Conservation (phyloP, 2,888 invertebrate genomes). For the Sphaerophoria rueppellii region DNA sequence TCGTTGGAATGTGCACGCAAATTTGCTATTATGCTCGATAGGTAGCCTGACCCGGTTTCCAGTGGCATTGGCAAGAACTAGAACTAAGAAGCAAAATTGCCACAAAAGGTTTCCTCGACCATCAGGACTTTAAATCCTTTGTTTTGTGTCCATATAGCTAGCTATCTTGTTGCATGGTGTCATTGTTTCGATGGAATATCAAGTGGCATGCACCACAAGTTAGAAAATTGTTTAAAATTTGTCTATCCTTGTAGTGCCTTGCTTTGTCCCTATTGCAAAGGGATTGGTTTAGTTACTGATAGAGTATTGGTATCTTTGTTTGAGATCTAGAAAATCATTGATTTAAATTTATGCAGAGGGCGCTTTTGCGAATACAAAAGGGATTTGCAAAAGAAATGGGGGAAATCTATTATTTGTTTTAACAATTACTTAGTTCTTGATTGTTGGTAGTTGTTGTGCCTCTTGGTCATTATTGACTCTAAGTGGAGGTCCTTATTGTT, state of each 20-base stretch:
- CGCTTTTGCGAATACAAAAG: background rate
- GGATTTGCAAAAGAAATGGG: background rate
- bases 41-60: background rate
- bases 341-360: conserved; percentile 17
- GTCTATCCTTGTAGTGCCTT: conserved; percentile 13
- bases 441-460: conserved; percentile 2
- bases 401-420: conserved; percentile 29
- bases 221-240: conserved; percentile 36
- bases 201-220: conserved; percentile 49
- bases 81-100: background rate
- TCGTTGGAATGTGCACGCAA: conserved; percentile 34
- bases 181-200: conserved; percentile 46
- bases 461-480: conserved; percentile 23
- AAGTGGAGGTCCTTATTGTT: conserved; percentile 21
- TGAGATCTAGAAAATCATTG: background rate
- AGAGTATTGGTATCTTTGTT: background rate
- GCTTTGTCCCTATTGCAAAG: background rate
- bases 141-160: conserved; percentile 18
- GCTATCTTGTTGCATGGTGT: conserved; percentile 37
- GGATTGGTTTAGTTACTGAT: too few relatives aligned
- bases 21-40: conserved; percentile 19
- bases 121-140: conserved; percentile 4
- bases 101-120: conserved; percentile 16
- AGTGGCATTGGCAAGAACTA: background rate
- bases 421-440: background rate